Conservation (phyloP, 1,140 invertebrate species). For the Anoplophora glabripennis region DNA sequence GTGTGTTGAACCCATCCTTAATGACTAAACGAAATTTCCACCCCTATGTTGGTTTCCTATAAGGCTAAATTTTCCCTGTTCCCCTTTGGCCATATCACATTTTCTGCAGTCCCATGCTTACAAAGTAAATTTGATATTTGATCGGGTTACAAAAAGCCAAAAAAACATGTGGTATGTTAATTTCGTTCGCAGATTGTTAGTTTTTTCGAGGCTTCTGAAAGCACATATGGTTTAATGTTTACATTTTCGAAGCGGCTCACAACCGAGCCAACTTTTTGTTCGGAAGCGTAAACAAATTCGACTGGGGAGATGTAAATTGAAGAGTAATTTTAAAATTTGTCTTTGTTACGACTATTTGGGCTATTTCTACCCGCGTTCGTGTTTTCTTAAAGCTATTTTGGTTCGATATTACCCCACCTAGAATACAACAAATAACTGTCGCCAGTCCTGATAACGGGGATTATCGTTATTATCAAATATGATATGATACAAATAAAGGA, state of each 20-base stretch:
- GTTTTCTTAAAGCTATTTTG: no score
- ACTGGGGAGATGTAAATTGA: no score
- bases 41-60: constrained; percentile 16
- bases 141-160: background rate
- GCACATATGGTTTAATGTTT: constrained; percentile 21
- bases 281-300: no score
- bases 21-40: constrained; percentile 28
- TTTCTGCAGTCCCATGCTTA: constrained; percentile 19
- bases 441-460: no score
- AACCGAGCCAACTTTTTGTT: constrained; percentile 15
- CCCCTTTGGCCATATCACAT: constrained; percentile 3
- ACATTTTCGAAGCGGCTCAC: constrained; percentile 11
- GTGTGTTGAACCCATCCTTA: constrained; percentile 37
- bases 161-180: constrained; percentile 16
- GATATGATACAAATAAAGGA: no score
- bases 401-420: no score
- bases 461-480: no score
- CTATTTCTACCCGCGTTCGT: no score
- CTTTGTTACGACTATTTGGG: no score
- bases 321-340: no score
- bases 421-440: no score
- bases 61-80: constrained; percentile 20
- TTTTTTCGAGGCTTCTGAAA: background rate
- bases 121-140: background rate
- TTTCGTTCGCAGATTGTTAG: constrained; percentile 8